These are phyloP conservation scores for Salarias fasciatus DNA, from an alignment of 2,797 vertebrate species.

Conservation along the genomic window DNA sequence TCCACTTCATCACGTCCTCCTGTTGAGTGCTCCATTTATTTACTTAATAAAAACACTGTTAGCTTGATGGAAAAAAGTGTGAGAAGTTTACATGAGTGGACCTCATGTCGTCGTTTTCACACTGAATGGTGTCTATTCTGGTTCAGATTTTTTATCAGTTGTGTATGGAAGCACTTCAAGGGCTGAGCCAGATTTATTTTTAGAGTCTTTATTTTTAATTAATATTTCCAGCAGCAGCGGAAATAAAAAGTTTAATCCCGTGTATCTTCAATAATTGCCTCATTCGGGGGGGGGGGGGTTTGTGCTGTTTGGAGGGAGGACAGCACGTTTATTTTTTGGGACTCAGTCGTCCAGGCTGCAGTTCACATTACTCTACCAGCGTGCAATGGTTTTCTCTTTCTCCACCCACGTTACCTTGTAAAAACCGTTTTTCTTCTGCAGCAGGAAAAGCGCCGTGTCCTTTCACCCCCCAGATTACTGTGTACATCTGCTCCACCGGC, in stretches of 20 bases:
- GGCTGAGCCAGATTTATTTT: conserved; percentile 51
- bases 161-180: conserved; percentile 51
- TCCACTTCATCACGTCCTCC: no score
- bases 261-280: conserved; percentile 71
- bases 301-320: no score
- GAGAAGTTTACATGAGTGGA: conserved; percentile 42
- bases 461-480: conserved; percentile 72
- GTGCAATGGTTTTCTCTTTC: conserved; percentile 65
- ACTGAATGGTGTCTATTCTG: conserved; percentile 38
- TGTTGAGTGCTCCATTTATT: no score
- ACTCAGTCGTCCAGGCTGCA: conserved; percentile 57
- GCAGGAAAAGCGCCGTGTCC: conserved; percentile 68
- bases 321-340: no score
- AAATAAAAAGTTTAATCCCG: conserved; percentile 64
- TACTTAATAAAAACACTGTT: no score
- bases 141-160: conserved; percentile 27
- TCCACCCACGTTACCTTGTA: conserved; percentile 78
- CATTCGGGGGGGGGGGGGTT: no score
- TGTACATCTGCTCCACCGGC: conserved; percentile 72
- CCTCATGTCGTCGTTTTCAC: conserved; percentile 45
- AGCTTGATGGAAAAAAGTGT: no score
- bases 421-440: conserved; percentile 71
- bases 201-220: conserved; percentile 62
- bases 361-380: conserved; percentile 65
- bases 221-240: conserved; percentile 64